Conservation (phyloP, 2,888 invertebrate species). For the Drosophila helvetica region DNA sequence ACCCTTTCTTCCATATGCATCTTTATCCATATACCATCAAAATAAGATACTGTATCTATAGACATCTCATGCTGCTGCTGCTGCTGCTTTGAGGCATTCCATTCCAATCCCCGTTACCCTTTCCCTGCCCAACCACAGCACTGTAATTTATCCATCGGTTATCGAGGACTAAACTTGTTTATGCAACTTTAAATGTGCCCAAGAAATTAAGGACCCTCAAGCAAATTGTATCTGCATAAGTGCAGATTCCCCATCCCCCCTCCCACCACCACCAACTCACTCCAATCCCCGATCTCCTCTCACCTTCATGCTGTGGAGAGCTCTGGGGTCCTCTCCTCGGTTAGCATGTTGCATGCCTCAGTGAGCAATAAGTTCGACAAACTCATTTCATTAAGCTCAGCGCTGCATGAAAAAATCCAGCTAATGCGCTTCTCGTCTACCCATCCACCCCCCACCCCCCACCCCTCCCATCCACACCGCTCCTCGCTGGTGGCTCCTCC, state of each 20-base stretch:
- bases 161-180: constrained; percentile 27
- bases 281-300: neutral
- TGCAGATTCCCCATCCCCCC: constrained; percentile 1
- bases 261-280: neutral
- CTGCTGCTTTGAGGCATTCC: neutral
- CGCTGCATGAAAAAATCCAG: constrained; percentile 71
- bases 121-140: neutral
- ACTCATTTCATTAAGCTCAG: constrained; percentile 75
- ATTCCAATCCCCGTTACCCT: neutral
- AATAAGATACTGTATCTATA: too few species aligned
- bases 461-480: neutral
- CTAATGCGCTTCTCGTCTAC: constrained; percentile 58
- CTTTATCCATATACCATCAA: too few species aligned
- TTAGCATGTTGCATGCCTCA: constrained; percentile 72
- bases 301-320: neutral
- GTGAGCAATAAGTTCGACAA: constrained; percentile 74
- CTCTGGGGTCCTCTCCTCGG: neutral
- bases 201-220: constrained; percentile 21
- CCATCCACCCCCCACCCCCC: constrained; percentile 16
- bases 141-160: constrained; percentile 1
- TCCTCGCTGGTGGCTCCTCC: constrained; percentile 1
- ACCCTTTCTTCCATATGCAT: too few species aligned
- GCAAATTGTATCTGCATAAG: constrained; percentile 43
- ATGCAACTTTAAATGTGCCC: constrained; percentile 34
- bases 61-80: neutral